Conservation (phyloP, 2,888 invertebrate species). For the Mesoligia furuncula region DNA sequence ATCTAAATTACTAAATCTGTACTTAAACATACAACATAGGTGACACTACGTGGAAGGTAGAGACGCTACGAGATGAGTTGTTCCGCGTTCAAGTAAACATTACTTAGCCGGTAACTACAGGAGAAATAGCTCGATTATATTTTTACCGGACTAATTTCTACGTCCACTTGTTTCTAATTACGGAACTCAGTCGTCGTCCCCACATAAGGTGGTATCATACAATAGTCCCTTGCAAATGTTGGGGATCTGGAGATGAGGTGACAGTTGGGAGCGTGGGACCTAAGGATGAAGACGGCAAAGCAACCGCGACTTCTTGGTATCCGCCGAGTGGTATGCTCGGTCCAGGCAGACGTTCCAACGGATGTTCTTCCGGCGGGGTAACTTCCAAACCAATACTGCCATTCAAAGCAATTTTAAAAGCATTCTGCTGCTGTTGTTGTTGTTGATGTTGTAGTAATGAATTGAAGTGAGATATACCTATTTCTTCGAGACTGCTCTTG, state of each 20-base stretch:
- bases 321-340: conserved; percentile 78
- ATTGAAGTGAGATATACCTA: conserved; percentile 95
- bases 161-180: conserved; percentile 93
- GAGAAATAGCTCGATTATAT: conserved; percentile 54
- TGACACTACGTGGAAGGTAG: conserved; percentile 76
- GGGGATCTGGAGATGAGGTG: conserved; percentile 90
- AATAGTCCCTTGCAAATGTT: conserved; percentile 96
- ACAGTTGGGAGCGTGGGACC: conserved; percentile 80
- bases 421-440: conserved; percentile 91
- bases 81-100: conserved; percentile 71
- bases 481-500: conserved; percentile 96
- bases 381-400: conserved; percentile 96
- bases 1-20: conserved; percentile 72
- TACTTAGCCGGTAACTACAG: conserved; percentile 51
- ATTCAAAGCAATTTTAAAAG: conserved; percentile 96
- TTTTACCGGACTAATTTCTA: conserved; percentile 75
- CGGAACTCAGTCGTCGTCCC: conserved; percentile 96
- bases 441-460: conserved; percentile 91
- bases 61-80: conserved; percentile 80
- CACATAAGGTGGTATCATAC: conserved; percentile 99
- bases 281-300: conserved; percentile 82
- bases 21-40: conserved; percentile 51
- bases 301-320: conserved; percentile 88
- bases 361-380: conserved; percentile 93
- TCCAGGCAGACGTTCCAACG: conserved; percentile 87